Conservation (phyloP, 2,113 vertebrate genomes). For the Macroglossus sobrinus region DNA sequence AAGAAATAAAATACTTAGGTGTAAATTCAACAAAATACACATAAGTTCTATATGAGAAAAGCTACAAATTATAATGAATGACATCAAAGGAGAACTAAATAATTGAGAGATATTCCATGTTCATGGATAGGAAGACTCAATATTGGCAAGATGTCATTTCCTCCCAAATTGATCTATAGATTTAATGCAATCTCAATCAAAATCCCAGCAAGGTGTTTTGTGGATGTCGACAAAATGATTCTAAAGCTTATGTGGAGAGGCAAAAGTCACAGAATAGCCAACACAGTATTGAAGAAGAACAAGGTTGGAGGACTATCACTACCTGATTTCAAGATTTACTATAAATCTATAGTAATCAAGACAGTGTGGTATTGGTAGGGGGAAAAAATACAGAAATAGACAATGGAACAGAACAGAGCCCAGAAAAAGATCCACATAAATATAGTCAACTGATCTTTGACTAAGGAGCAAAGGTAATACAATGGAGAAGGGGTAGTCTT, state of each 20-base stretch:
- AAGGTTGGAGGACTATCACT: not conserved
- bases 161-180: not conserved
- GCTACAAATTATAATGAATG: not conserved
- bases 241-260: not conserved
- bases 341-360: not conserved
- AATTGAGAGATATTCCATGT: not conserved
- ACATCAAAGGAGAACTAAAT: not conserved
- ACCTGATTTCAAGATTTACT: not conserved
- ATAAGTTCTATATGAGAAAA: not conserved
- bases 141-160: not conserved
- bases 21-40: not conserved
- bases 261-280: not conserved
- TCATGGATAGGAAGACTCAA: not conserved
- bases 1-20: not conserved
- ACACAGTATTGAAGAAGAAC: not conserved
- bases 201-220: not conserved
- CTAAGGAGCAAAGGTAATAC: not conserved
- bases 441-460: not conserved
- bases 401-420: not conserved
- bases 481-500: not conserved
- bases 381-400: not conserved
- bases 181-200: not conserved
- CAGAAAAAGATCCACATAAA: not conserved
- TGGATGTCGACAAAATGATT: not conserved
- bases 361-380: not conserved